Evolutionary conservation across 2,113 vertebrate genomes (phyloP), one percentile per base, ranked within the genome.

Genomic region (Macaca fascicularis): DNA sequence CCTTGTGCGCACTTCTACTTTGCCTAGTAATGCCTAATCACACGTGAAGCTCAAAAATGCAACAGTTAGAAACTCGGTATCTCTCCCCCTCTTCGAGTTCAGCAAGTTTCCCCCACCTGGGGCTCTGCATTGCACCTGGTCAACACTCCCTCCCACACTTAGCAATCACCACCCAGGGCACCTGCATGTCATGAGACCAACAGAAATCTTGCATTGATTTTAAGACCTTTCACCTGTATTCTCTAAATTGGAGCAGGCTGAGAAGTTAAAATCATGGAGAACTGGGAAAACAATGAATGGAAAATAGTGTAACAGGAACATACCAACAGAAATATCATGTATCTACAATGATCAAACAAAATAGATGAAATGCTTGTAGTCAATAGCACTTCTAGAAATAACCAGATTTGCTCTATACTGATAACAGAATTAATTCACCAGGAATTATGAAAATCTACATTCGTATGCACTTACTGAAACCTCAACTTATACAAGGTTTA

Each of bases 21-120:
- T 98, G 98, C 52, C 98, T 98, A 69, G 98, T 98, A 98, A 99
- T 99, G 11, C 98, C 98, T 98, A 99, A 93, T 94, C 99, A 94
- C 69, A 99, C 98, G 98, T 99, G 99, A 5, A 99, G 98, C 32
- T 99, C 98, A 97, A 99, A 99, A 93, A 99, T 98, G 22, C 98
- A 98, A 97, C 99, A 98, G 98, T 98, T 98, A 86, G 98, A 99
- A 98, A 99, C 92, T 55, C 52, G 98, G 98, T 98, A 98, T 98
- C 99, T 98, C 30, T 79, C 38, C 64, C 64, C 1, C 6, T 72
- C 17, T 82, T 93, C 1, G 6, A 69, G 70, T 69, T 52, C 82
- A 82, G 6, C 35, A 48, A 20, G 7, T 76, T 59, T 82, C 35
- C 38, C 27, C 35, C 0, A 9, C 8, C 23, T 5, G 9, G 14